Percentiles rank a stretch among this genome's conserved stretches.
phyloP scores from a whole-genome alignment of 2,888 invertebrate genomes.

The Hoplodrina blanda region DNA sequence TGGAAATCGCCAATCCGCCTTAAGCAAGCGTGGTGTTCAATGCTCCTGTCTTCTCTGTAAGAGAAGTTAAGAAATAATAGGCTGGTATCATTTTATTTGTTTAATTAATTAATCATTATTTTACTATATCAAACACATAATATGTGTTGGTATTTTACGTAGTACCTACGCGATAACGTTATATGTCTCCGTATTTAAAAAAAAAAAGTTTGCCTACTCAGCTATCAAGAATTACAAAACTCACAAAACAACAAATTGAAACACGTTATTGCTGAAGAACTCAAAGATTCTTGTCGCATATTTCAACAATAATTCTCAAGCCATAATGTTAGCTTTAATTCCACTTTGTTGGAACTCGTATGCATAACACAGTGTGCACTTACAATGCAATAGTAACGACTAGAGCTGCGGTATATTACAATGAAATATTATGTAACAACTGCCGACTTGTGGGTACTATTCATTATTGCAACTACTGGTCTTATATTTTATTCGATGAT shows the following conservation, averaged over 20 bases:
- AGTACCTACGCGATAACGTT: too few relatives aligned
- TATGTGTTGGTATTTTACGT: too few relatives aligned
- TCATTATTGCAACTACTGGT: slow-evolving; percentile 22
- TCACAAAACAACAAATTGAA: not conserved
- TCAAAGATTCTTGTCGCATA: slow-evolving; percentile 15
- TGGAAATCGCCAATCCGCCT: too few relatives aligned
- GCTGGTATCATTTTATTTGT: too few relatives aligned
- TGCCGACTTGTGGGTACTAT: slow-evolving; percentile 33
- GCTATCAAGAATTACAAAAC: not conserved
- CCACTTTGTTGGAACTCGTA: slow-evolving; percentile 11
- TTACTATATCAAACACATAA: too few relatives aligned
- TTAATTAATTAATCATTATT: too few relatives aligned
- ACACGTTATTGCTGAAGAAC: not conserved
- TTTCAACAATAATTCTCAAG: slow-evolving; percentile 9
- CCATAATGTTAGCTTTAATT: slow-evolving; percentile 29
- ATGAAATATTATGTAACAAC: slow-evolving; percentile 32
- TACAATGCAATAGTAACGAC: slow-evolving; percentile 24
- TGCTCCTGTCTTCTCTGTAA: too few relatives aligned
- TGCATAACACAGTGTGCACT: slow-evolving; percentile 9
- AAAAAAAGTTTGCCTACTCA: too few relatives aligned
- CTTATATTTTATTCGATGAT: slow-evolving; percentile 10
- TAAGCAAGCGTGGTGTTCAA: too few relatives aligned
- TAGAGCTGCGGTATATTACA: slow-evolving; percentile 5
- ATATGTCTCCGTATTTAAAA: too few relatives aligned
- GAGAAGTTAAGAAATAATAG: too few relatives aligned